Evolutionary conservation across 2,797 vertebrate genomes (phyloP).

Genomic region (Columba guinea): DNA sequence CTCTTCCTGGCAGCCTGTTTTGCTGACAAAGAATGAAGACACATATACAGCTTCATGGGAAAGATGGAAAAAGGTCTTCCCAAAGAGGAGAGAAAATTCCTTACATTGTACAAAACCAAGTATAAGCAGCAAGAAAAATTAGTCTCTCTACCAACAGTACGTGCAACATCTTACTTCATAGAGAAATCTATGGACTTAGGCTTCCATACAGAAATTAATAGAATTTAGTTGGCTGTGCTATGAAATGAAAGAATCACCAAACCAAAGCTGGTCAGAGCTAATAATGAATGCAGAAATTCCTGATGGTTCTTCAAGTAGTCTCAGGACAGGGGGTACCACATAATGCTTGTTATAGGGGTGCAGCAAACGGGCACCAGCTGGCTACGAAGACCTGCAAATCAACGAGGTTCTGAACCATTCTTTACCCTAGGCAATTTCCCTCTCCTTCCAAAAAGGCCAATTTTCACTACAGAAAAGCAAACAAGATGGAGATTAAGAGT

Average conservation of each 20-base stretch:
- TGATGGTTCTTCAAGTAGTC: not conserved
- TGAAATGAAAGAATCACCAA: not conserved
- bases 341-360: not conserved
- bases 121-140: not conserved
- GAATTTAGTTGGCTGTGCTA: not conserved
- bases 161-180: not conserved
- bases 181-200: not conserved
- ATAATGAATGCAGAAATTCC: not conserved
- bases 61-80: rapidly evolving
- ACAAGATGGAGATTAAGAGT: not conserved
- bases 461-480: not conserved
- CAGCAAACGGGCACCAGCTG: not conserved
- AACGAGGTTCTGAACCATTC: rapidly evolving
- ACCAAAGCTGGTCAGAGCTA: not conserved
- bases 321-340: not conserved
- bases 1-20: not conserved
- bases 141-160: not conserved
- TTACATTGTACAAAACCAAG: not conserved
- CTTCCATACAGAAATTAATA: not conserved
- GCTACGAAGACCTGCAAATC: not conserved
- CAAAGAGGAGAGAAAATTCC: not conserved
- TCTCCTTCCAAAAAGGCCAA: not conserved
- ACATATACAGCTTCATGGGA: not conserved
- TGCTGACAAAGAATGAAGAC: not conserved
- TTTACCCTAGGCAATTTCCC: not conserved